phyloP scores from a whole-genome alignment of 2,888 invertebrate species.

The Cerastoderma edule region DNA sequence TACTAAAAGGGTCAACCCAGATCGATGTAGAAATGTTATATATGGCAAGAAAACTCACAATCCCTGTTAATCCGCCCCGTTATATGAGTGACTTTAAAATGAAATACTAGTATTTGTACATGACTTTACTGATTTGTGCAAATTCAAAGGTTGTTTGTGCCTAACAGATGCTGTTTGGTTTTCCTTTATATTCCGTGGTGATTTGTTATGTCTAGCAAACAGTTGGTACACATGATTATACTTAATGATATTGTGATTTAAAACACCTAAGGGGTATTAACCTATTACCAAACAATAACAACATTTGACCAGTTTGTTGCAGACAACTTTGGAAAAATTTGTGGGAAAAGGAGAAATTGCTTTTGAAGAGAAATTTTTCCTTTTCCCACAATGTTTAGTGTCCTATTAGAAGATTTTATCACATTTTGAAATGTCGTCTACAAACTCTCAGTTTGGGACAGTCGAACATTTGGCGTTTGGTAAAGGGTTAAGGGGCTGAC shows the following conservation, averaged over 20 bases:
- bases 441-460: no score
- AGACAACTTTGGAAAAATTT: no score
- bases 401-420: no score
- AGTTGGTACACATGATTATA: conserved; percentile 11
- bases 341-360: no score
- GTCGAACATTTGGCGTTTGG: no score
- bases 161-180: conserved; percentile 4
- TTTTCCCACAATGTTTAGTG: no score
- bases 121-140: conserved; percentile 29
- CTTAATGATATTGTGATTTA: conserved; percentile 23
- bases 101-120: conserved; percentile 39
- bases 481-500: no score
- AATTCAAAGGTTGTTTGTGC: conserved; percentile 40
- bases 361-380: no score
- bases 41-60: neutral
- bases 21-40: conserved; percentile 7
- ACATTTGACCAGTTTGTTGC: neutral
- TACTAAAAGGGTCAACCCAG: neutral
- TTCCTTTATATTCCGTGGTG: neutral
- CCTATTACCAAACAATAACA: neutral
- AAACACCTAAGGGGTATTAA: conserved; percentile 21
- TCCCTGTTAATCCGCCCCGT: neutral
- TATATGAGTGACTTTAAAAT: neutral
- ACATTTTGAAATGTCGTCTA: no score
- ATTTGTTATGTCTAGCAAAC: conserved; percentile 1